Evolutionary conservation across 2,888 invertebrate genomes (phyloP).

Genomic region (Nomada fabriciana): DNA sequence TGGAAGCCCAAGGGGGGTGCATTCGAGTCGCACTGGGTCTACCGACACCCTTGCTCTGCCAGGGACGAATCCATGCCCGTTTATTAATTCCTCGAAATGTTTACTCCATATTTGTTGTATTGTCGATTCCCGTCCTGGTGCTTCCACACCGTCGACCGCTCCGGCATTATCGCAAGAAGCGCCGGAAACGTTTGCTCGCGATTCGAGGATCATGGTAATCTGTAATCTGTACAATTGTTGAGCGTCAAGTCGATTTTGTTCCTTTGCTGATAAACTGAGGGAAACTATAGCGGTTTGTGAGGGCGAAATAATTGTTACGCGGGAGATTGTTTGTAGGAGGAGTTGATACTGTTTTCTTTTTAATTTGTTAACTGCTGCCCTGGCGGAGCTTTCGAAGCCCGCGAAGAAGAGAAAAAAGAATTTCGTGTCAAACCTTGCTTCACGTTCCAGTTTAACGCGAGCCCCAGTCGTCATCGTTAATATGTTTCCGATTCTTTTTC

Average conservation of each 20-base stretch:
- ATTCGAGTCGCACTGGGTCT: slow-evolving; percentile 72
- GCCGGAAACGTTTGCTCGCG: too few relatives aligned
- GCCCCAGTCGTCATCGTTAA: slow-evolving; percentile 67
- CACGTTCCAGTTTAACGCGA: slow-evolving; percentile 71
- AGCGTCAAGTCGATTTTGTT: background rate
- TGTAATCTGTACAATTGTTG: too few relatives aligned
- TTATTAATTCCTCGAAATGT: slow-evolving; percentile 62
- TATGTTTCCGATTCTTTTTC: slow-evolving; percentile 72
- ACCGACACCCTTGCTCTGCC: slow-evolving; percentile 65
- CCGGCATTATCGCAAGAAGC: background rate
- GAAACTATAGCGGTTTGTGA: too few relatives aligned
- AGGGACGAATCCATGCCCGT: slow-evolving; percentile 68
- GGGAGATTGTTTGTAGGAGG: background rate
- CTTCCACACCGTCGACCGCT: background rate
- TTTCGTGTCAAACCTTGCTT: slow-evolving; percentile 71
- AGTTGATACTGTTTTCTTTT: slow-evolving; percentile 23
- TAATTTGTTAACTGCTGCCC: slow-evolving; percentile 62
- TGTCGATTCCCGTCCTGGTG: background rate
- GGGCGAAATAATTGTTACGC: background rate
- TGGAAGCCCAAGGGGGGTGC: slow-evolving; percentile 78
- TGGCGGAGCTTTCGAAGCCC: slow-evolving; percentile 59
- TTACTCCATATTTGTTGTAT: slow-evolving; percentile 24
- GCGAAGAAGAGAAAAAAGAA: slow-evolving; percentile 64
- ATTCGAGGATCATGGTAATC: background rate
- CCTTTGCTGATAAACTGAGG: background rate